Evolutionary conservation across 2,797 vertebrate species (phyloP).

Genomic region (Trematomus bernacchii): DNA sequence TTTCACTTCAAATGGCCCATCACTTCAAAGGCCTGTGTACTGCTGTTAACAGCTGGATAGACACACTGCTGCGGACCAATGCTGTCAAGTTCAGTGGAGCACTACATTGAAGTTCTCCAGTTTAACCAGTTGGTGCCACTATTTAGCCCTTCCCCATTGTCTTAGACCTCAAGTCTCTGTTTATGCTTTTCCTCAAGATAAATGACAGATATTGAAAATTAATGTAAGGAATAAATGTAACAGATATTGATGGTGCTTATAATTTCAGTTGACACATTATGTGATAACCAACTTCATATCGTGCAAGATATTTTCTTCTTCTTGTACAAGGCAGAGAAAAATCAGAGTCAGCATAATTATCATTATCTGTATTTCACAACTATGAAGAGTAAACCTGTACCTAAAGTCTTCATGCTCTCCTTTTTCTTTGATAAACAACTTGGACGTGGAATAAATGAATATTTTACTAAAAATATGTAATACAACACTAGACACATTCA

Average conservation of each 20-base stretch:
- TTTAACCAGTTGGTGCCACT: conserved; percentile 66
- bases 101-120: conserved; percentile 41
- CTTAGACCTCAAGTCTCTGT: neutral
- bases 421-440: neutral
- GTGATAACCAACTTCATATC: neutral
- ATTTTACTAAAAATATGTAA: neutral
- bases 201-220: neutral
- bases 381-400: neutral
- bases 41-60: conserved; percentile 73
- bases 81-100: conserved; percentile 69
- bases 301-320: neutral
- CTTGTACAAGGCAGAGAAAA: neutral
- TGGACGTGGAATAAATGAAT: neutral
- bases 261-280: neutral
- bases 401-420: neutral
- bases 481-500: neutral
- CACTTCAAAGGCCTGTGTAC: conserved; percentile 58
- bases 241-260: neutral
- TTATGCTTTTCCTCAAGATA: neutral
- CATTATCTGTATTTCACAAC: neutral
- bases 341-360: neutral
- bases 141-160: conserved; percentile 24
- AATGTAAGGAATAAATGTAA: neutral
- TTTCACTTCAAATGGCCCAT: conserved; percentile 61
- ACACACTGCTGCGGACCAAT: conserved; percentile 42